A percentile compares a stretch with the other conserved stretches of the same genome.
These are phyloP conservation scores for Tachycineta bicolor DNA, from an alignment of 2,113 vertebrate genomes.

Conservation along the genomic window DNA sequence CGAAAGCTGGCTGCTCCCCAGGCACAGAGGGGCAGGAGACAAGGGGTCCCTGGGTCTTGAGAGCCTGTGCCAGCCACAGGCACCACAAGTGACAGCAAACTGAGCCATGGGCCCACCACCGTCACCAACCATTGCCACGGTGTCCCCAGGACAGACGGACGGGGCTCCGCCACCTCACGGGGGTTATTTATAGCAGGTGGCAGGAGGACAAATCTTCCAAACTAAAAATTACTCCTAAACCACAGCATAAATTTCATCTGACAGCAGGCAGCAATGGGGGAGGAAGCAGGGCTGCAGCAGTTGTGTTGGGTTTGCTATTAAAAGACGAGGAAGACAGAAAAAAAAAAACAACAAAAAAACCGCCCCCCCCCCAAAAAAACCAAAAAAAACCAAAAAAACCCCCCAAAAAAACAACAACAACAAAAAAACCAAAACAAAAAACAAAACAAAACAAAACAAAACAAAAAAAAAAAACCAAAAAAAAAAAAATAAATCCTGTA, in stretches of 20 bases:
- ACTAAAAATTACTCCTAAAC: conserved; percentile 59
- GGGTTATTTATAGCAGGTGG: conserved; percentile 14
- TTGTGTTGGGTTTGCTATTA: conserved; percentile 28
- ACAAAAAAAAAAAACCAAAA: not conserved
- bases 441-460: no score
- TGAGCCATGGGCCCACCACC: rapidly evolving
- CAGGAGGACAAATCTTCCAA: conserved; percentile 39
- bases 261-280: not conserved
- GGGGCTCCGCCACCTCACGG: rapidly evolving
- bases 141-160: not conserved
- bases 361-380: not conserved
- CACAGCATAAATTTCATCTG: conserved; percentile 58
- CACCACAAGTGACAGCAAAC: not conserved
- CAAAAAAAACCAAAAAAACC: not conserved
- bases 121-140: rapidly evolving
- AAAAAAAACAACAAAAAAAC: not conserved
- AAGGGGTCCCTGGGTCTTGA: rapidly evolving
- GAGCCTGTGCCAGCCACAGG: not conserved
- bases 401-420: not conserved
- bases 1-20: rapidly evolving
- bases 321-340: not conserved
- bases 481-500: not conserved
- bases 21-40: not conserved
- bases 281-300: not conserved
- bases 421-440: not conserved